A percentile compares a stretch with the other conserved stretches of the same genome.
Evolutionary conservation across 2,888 invertebrate species (phyloP).

Genomic region (Mellilla xanthometata): DNA sequence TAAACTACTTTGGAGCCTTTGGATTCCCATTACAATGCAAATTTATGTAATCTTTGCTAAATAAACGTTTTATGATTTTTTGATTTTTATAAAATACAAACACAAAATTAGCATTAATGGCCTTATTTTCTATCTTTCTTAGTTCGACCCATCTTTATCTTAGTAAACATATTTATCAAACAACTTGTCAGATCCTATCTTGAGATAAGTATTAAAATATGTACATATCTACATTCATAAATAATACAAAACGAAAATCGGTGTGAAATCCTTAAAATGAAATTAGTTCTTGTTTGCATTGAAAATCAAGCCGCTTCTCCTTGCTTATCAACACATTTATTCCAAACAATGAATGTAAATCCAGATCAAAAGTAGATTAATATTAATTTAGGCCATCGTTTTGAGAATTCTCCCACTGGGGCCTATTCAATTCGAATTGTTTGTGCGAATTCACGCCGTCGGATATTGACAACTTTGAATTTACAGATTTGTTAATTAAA

Average conservation of each 20-base stretch:
- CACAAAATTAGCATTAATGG: no score
- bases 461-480: constrained; percentile 12
- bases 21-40: no score
- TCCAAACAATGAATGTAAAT: constrained; percentile 10
- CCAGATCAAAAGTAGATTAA: constrained; percentile 17
- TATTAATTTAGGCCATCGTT: constrained; percentile 17
- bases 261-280: not conserved
- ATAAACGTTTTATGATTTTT: no score
- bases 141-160: no score
- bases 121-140: no score
- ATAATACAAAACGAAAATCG: not conserved
- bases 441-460: constrained; percentile 10
- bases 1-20: no score
- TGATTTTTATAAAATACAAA: no score
- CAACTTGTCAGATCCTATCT: no score
- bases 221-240: no score
- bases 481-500: constrained; percentile 11
- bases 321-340: constrained; percentile 9
- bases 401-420: constrained; percentile 11
- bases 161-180: no score
- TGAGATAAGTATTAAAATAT: no score
- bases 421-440: constrained; percentile 14
- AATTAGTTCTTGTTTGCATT: constrained; percentile 7
- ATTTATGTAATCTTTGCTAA: no score
- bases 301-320: constrained; percentile 3